These are phyloP conservation scores for Chaunax sp. DNA, from an alignment of 2,797 vertebrate species.

Conservation along the genomic window DNA sequence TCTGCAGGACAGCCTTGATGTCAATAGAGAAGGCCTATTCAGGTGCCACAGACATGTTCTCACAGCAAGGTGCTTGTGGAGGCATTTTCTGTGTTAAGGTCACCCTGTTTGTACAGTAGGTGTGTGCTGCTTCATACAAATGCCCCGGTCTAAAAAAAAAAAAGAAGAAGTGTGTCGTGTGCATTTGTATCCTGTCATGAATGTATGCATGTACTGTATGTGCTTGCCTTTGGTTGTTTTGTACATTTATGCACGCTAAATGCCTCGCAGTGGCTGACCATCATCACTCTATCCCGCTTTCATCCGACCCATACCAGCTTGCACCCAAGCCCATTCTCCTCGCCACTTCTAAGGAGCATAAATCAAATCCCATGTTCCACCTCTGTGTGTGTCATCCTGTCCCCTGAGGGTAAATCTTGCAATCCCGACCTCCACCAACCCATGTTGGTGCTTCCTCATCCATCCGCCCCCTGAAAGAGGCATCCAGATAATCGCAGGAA, in stretches of 20 bases:
- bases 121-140: constrained; percentile 16
- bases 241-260: constrained; percentile 56
- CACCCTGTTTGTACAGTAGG: constrained; percentile 22
- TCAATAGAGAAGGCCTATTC: constrained; percentile 27
- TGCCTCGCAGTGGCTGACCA: constrained; percentile 30
- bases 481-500: constrained; percentile 34
- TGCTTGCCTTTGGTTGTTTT: constrained; percentile 30
- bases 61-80: constrained; percentile 26
- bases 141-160: background rate
- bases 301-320: constrained; percentile 21
- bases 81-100: constrained; percentile 46
- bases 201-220: constrained; percentile 51
- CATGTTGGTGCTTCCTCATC: constrained; percentile 12
- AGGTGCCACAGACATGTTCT: constrained; percentile 30
- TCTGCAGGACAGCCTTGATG: constrained; percentile 33
- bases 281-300: constrained; percentile 34
- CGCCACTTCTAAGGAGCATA: constrained; percentile 35
- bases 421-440: constrained; percentile 35
- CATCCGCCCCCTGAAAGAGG: background rate
- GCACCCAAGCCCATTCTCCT: constrained; percentile 13
- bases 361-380: constrained; percentile 68
- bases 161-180: background rate
- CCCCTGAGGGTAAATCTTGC: constrained; percentile 27
- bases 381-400: constrained; percentile 39
- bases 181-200: constrained; percentile 44